phyloP scores from a whole-genome alignment of 2,113 vertebrate genomes.

The Xiphorhynchus elegans region DNA sequence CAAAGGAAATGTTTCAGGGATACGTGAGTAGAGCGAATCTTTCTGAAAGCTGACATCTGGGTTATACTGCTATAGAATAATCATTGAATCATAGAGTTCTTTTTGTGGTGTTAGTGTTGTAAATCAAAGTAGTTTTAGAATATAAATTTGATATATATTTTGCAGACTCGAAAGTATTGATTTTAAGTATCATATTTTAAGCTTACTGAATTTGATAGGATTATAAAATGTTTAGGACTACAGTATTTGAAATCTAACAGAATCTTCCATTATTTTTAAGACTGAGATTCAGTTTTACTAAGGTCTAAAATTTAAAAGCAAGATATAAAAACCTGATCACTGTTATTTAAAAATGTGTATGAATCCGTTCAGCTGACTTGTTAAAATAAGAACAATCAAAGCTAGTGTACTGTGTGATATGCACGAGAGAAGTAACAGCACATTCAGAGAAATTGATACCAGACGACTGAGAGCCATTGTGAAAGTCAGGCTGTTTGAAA shows the following conservation, averaged over 20 bases:
- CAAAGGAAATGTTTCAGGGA: conserved; percentile 66
- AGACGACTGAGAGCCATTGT: conserved; percentile 4
- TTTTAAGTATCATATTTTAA: conserved; percentile 74
- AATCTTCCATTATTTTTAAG: conserved; percentile 73
- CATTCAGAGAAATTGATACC: neutral
- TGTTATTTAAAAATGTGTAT: conserved; percentile 65
- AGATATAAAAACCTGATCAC: conserved; percentile 30
- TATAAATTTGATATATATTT: conserved; percentile 75
- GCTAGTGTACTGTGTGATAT: conserved; percentile 22
- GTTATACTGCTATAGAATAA: conserved; percentile 58
- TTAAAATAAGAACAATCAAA: conserved; percentile 48
- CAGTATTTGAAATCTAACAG: conserved; percentile 63
- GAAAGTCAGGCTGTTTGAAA: conserved; percentile 48
- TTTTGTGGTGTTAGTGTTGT: conserved; percentile 65
- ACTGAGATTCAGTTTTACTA: conserved; percentile 61
- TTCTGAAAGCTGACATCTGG: conserved; percentile 40
- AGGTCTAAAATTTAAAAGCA: conserved; percentile 49
- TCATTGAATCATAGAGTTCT: conserved; percentile 49
- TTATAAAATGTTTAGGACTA: conserved; percentile 66
- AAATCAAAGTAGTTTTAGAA: conserved; percentile 73
- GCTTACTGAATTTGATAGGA: conserved; percentile 66
- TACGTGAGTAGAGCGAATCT: conserved; percentile 33
- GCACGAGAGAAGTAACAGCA: conserved; percentile 40
- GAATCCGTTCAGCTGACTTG: conserved; percentile 41
- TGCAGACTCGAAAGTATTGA: conserved; percentile 70